Percentiles rank a stretch among this genome's conserved stretches.
Conservation (phyloP, 2,888 invertebrate genomes). For the Volucella inanis region DNA sequence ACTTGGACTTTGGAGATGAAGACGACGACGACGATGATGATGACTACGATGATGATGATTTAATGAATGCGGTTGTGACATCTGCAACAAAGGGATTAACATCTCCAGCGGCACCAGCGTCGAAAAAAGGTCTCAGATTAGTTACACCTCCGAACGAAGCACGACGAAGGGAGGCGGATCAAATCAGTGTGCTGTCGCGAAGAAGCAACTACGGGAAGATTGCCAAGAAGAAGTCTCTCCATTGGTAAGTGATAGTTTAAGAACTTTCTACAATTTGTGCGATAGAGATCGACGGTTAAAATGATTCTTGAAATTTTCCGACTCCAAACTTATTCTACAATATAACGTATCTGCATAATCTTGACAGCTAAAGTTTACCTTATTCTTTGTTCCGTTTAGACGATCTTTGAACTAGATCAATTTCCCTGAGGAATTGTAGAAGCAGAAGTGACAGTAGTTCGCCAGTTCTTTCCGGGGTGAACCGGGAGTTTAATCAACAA, state of each 20-base stretch:
- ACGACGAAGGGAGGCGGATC: conserved; percentile 38
- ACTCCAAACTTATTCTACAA: too few species aligned
- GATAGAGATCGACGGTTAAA: too few species aligned
- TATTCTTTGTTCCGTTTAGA: too few species aligned
- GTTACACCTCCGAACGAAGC: not conserved
- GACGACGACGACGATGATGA: conserved; percentile 66
- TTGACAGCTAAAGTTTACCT: too few species aligned
- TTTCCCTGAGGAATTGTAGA: too few species aligned
- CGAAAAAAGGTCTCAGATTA: conserved; percentile 31
- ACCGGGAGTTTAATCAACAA: too few species aligned
- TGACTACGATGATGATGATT: conserved; percentile 68
- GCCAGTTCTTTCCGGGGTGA: too few species aligned
- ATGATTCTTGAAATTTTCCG: too few species aligned
- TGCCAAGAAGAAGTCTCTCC: conserved; percentile 53
- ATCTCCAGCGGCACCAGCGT: conserved; percentile 17
- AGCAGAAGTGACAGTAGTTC: too few species aligned
- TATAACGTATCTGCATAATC: too few species aligned
- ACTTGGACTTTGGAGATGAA: conserved; percentile 53
- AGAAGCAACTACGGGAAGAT: conserved; percentile 54
- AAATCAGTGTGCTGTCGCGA: conserved; percentile 44
- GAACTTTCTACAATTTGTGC: too few species aligned
- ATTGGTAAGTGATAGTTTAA: conserved; percentile 42
- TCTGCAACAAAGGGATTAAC: conserved; percentile 37
- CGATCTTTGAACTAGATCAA: too few species aligned
- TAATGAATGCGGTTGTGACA: conserved; percentile 67